Evolutionary conservation across 2,888 invertebrate species (phyloP).

Genomic region (Thymelicus acteon): DNA sequence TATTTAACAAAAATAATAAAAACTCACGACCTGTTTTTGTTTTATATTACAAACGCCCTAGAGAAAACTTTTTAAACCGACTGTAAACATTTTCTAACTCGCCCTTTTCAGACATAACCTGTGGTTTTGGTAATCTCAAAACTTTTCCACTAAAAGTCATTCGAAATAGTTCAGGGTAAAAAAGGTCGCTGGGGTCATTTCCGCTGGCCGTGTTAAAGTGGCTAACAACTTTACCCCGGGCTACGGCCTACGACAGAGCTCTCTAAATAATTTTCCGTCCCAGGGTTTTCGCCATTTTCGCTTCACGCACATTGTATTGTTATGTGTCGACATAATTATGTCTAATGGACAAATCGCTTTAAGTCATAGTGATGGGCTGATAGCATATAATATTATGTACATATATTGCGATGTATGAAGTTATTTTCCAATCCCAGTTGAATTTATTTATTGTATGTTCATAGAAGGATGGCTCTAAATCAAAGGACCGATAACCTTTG

Average conservation of each 20-base stretch:
- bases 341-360: too few species aligned
- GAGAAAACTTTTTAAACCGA: not conserved
- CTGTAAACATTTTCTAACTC: not conserved
- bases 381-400: too few species aligned
- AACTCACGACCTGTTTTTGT: too few species aligned
- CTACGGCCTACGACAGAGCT: conserved; percentile 5
- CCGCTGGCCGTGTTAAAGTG: conserved; percentile 17
- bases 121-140: conserved; percentile 4
- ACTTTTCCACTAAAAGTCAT: not conserved
- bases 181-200: conserved; percentile 21
- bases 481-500: too few species aligned
- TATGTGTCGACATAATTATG: not conserved
- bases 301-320: conserved; percentile 10
- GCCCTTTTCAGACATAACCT: not conserved
- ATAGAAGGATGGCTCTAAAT: too few species aligned
- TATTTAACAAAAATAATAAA: not conserved
- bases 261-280: conserved; percentile 29
- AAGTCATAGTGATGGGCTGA: too few species aligned
- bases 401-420: too few species aligned
- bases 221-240: conserved; percentile 18
- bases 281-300: conserved; percentile 20
- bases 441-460: too few species aligned
- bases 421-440: too few species aligned
- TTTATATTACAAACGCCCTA: not conserved
- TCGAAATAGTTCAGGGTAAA: conserved; percentile 7